Percentiles rank a stretch among this genome's conserved stretches.
Conservation (phyloP, 2,888 invertebrate genomes). For the Idaea straminata region DNA sequence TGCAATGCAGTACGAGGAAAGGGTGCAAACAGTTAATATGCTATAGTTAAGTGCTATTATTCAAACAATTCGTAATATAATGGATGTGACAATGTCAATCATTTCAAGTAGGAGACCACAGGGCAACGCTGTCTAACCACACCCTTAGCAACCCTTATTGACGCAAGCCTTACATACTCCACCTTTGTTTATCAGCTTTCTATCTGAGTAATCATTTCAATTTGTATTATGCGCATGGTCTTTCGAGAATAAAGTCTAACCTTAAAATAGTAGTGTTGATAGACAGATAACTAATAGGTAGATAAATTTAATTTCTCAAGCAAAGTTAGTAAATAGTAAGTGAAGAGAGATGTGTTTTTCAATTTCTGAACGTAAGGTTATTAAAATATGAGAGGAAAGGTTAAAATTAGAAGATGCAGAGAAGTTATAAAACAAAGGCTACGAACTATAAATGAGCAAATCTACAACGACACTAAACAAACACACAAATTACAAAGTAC, state of each 20-base stretch:
- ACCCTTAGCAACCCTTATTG: constrained; percentile 64
- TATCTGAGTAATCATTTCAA: constrained; percentile 47
- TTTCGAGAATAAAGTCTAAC: constrained; percentile 2
- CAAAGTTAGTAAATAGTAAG: no score
- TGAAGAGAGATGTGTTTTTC: not conserved
- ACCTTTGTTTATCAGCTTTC: constrained; percentile 69
- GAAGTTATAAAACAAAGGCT: not conserved
- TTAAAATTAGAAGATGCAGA: not conserved
- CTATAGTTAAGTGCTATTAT: constrained; percentile 5
- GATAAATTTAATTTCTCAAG: not conserved
- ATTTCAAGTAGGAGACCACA: constrained; percentile 33
- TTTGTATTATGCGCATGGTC: constrained; percentile 20
- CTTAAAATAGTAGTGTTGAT: not conserved
- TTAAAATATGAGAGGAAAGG: not conserved
- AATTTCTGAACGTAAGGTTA: not conserved
- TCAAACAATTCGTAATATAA: constrained; percentile 21
- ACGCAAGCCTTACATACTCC: constrained; percentile 59
- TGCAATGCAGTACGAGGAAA: not conserved
- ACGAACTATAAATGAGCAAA: not conserved
- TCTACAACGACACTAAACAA: not conserved
- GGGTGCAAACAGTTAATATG: not conserved
- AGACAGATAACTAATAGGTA: not conserved
- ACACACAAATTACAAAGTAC: not conserved
- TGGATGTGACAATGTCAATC: constrained; percentile 32
- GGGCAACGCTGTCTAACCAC: constrained; percentile 42